These are phyloP conservation scores for Ophioderma brevispina DNA, from an alignment of 35 echinoderm and acorn worm genomes.

Conservation along the genomic window DNA sequence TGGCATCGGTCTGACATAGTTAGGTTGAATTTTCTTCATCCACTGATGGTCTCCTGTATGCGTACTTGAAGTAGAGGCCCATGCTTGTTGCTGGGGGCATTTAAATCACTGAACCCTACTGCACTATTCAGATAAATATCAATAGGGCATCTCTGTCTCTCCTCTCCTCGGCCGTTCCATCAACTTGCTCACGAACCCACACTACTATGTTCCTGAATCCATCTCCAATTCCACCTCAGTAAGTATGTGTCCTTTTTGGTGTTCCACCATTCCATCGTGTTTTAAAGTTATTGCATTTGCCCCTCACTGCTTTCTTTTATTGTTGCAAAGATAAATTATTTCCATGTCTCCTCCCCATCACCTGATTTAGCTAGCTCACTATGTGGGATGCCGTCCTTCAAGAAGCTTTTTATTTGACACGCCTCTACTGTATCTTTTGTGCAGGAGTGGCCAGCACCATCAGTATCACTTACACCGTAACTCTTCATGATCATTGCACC, in stretches of 20 bases:
- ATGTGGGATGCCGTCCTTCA: neutral
- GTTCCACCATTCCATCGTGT: too few relatives aligned
- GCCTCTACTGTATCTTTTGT: neutral
- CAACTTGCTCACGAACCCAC: neutral
- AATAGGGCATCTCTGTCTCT: too few relatives aligned
- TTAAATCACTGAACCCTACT: neutral
- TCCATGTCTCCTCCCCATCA: neutral
- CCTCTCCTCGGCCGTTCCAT: neutral
- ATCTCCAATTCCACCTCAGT: neutral
- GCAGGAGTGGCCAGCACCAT: neutral
- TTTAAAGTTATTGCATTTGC: neutral
- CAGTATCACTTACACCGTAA: neutral
- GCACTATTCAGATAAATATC: neutral
- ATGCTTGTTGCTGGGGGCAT: too few relatives aligned
- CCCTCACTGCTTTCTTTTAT: neutral
- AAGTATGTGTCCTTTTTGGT: neutral
- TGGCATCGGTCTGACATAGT: slow-evolving; percentile 7
- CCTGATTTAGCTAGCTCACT: too few relatives aligned
- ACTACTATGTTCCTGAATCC: neutral
- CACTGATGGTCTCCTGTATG: neutral
- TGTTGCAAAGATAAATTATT: neutral
- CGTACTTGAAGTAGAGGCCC: too few relatives aligned
- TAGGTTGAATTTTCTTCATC: neutral
- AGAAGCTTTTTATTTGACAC: neutral
- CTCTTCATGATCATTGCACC: neutral